phyloP scores from a whole-genome alignment of 2,797 vertebrate species.

The Champsocephalus gunnari region DNA sequence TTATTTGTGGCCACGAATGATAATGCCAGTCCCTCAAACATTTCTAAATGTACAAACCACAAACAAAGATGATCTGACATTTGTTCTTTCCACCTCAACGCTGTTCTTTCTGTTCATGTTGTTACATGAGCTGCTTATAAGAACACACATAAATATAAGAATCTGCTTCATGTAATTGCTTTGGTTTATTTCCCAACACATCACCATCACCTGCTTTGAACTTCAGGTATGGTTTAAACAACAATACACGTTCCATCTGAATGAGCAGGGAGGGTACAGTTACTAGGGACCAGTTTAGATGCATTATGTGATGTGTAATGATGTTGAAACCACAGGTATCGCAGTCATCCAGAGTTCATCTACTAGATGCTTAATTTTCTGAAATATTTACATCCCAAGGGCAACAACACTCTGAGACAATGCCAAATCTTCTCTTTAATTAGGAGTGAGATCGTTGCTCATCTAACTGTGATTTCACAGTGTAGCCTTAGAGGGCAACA shows the following conservation, averaged over 20 bases:
- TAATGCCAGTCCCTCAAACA: neutral
- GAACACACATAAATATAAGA: neutral
- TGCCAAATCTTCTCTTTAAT: slow-evolving; percentile 21
- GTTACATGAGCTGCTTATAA: neutral
- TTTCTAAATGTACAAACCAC: neutral
- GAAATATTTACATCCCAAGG: neutral
- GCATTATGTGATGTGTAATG: slow-evolving; percentile 8
- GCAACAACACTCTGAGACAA: slow-evolving; percentile 9
- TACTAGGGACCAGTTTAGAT: neutral
- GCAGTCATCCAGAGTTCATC: slow-evolving; percentile 9
- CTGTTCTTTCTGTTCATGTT: neutral
- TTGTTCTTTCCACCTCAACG: neutral
- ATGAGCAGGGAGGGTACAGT: neutral
- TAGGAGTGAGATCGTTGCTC: slow-evolving; percentile 13
- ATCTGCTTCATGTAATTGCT: neutral
- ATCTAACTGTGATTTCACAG: neutral
- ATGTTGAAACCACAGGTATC: neutral
- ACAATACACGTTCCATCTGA: neutral
- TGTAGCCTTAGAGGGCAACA: neutral
- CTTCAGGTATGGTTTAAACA: neutral
- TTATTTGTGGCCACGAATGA: neutral
- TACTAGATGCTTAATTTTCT: neutral
- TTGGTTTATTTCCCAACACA: neutral
- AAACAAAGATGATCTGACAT: neutral
- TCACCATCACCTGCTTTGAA: neutral